Evolutionary conservation across 2,888 invertebrate genomes (phyloP), one percentile per base, ranked within the genome.

Genomic region (Enchytraeus crypticus): DNA sequence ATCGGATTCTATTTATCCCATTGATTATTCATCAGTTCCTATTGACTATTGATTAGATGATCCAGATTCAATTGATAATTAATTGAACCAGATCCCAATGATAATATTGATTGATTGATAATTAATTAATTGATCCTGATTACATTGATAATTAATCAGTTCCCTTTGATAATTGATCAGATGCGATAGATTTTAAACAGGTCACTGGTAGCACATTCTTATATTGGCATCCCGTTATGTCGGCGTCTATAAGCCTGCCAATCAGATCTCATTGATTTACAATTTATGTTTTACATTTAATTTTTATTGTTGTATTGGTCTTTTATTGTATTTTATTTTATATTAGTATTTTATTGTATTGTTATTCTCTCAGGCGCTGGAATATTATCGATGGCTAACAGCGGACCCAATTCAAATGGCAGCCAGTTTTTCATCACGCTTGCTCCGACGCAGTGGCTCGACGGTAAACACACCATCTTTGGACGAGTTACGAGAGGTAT

Each of bases 351-450:
- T 49, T 18, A 49, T 49, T 49, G 11, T 49, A 49, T 11, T 18
- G 23, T 11, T 18, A 49, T 43, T 43, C n/a, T 38, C 29, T 29
- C 69, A 85, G 85, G 86, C 61, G 86, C 87, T 63, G 92, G 92
- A 0, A 86, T 92, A 61, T 74, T 92, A 38, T 93, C 95, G 0
- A 99, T 98, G 98, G 98, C 98, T 0, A 99, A 99, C 82, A 88
- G 95, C 26, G 96, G 97, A 0, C 93, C 95, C 0, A 86, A 97
- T 74, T 88, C 91, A 5, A 98, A 99, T 79, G 96, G 96, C 2
- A 95, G 93, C 33, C 98, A 99, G 78, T 99, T 99, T 82, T 99
- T 97, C 73, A 90, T 98, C 53, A 95, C 96, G 0, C 80, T 98
- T 63, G 93, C 89, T 0, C 95, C 97, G 1, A 92, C 95, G 0